phyloP scores from a whole-genome alignment of 2,113 vertebrate genomes.

The Cebidichthys violaceus region DNA sequence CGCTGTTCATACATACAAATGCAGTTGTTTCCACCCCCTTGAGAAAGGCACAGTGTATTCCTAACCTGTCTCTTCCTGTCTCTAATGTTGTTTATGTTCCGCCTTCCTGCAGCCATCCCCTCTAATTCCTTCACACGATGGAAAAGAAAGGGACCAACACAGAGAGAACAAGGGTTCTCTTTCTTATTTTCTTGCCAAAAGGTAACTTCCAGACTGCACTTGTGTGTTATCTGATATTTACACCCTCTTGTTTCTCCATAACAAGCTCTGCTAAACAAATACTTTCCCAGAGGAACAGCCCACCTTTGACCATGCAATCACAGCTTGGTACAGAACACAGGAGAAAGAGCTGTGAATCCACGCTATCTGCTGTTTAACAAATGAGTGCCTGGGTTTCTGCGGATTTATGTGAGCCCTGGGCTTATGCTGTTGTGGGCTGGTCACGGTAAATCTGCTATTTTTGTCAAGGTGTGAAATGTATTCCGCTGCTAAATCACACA shows the following conservation, averaged over 20 bases:
- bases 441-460: conserved; percentile 79
- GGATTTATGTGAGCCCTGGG: conserved; percentile 73
- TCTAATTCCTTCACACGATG: conserved; percentile 50
- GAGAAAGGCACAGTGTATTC: conserved; percentile 20
- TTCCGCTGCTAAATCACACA: conserved; percentile 73
- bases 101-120: conserved; percentile 47
- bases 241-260: conserved; percentile 23
- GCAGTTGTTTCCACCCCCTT: conserved; percentile 43
- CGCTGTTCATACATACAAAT: conserved; percentile 36
- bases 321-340: conserved; percentile 36
- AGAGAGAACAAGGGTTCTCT: conserved; percentile 40
- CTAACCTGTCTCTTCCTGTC: conserved; percentile 43
- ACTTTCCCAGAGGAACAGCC: conserved; percentile 37
- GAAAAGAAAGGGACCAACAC: conserved; percentile 29
- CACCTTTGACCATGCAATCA: conserved; percentile 60
- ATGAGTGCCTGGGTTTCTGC: conserved; percentile 59
- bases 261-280: conserved; percentile 43
- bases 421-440: conserved; percentile 60
- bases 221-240: conserved; percentile 51
- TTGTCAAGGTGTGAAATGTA: conserved; percentile 75
- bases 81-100: conserved; percentile 44
- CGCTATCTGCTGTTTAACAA: conserved; percentile 71
- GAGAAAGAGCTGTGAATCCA: conserved; percentile 47
- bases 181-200: conserved; percentile 39
- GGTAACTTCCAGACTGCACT: conserved; percentile 32